A percentile compares a stretch with the other conserved stretches of the same genome.
phyloP scores from a whole-genome alignment of 2,797 vertebrate genomes.

The Columba guinea region DNA sequence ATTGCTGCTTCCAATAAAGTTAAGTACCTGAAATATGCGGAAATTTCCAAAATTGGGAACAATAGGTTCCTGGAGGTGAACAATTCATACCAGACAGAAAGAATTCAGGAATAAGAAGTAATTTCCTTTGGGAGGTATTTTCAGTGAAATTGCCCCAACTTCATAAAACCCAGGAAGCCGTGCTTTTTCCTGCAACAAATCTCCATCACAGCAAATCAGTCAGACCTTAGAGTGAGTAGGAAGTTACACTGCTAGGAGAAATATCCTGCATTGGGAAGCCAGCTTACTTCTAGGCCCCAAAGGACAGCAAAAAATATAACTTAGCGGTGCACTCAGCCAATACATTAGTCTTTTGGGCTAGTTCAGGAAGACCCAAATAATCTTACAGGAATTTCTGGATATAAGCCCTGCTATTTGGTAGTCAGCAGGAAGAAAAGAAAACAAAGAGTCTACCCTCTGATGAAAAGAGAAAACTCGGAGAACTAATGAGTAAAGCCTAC shows the following conservation, averaged over 20 bases:
- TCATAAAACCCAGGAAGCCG: slow-evolving; percentile 14
- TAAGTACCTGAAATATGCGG: not conserved
- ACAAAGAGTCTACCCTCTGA: not conserved
- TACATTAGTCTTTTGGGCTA: not conserved
- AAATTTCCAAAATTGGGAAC: not conserved
- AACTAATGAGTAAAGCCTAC: not conserved
- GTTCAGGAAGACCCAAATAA: not conserved
- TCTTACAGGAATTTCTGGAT: not conserved
- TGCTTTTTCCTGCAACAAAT: not conserved
- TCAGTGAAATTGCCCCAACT: not conserved
- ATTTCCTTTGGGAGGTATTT: slow-evolving; percentile 31
- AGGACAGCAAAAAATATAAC: not conserved
- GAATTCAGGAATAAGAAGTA: not conserved
- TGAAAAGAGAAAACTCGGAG: not conserved
- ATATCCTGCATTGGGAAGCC: not conserved
- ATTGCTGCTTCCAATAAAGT: not conserved
- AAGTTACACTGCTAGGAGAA: not conserved
- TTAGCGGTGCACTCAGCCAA: not conserved
- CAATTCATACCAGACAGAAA: not conserved
- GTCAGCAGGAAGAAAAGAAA: slow-evolving; percentile 27
- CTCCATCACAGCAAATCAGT: not conserved
- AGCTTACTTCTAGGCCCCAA: not conserved
- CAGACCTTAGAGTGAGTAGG: not conserved
- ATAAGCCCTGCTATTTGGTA: not conserved
- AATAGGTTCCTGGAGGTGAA: not conserved